Conservation (phyloP, 1,140 invertebrate genomes). For the Drosophila yakuba region DNA sequence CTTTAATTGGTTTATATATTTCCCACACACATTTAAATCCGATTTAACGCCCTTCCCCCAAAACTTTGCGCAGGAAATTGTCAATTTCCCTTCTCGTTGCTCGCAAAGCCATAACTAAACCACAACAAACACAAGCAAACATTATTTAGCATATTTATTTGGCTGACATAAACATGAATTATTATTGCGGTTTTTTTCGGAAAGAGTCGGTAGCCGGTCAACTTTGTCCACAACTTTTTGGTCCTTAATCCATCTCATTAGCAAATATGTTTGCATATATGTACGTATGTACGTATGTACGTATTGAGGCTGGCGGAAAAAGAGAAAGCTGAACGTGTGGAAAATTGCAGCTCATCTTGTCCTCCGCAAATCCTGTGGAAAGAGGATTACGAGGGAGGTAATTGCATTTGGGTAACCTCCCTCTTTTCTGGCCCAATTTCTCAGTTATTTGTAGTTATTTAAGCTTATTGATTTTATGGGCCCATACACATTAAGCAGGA, state of each 20-base stretch:
- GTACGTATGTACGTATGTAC: neutral
- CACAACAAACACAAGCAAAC: conserved; percentile 45
- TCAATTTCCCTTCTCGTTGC: conserved; percentile 43
- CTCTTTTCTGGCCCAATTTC: conserved; percentile 56
- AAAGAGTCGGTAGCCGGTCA: neutral
- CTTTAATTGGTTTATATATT: conserved; percentile 36
- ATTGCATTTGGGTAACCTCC: conserved; percentile 29
- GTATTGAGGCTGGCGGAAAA: neutral
- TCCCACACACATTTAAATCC: conserved; percentile 32
- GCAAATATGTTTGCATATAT: conserved; percentile 34
- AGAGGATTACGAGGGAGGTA: conserved; percentile 34
- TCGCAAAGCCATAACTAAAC: conserved; percentile 33
- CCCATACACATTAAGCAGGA: conserved; percentile 10
- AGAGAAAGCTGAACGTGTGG: conserved; percentile 16
- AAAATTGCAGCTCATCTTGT: conserved; percentile 34
- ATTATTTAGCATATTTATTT: conserved; percentile 53
- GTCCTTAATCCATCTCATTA: conserved; percentile 65
- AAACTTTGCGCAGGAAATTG: conserved; percentile 30
- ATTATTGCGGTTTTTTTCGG: conserved; percentile 28
- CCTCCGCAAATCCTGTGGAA: conserved; percentile 25
- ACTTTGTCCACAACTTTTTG: conserved; percentile 47
- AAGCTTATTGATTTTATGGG: conserved; percentile 76
- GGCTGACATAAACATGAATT: conserved; percentile 51
- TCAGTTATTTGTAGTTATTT: conserved; percentile 70
- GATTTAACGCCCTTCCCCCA: conserved; percentile 14